phyloP scores from a whole-genome alignment of 2,113 vertebrate species.

The Uria lomvia region DNA sequence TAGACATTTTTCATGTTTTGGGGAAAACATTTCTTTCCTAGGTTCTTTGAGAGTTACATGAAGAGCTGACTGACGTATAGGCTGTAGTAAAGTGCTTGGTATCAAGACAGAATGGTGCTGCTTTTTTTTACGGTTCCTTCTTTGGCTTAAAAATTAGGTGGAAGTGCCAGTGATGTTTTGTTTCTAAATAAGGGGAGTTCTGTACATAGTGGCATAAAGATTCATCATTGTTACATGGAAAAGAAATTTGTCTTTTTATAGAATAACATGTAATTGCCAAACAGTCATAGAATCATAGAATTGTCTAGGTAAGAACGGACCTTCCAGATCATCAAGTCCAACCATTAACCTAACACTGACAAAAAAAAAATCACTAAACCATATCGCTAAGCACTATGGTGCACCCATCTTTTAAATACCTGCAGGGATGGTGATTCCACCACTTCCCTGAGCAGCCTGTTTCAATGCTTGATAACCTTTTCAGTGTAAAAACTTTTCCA shows the following conservation, averaged over 20 bases:
- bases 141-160: background rate
- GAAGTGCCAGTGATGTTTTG: background rate
- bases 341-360: no score
- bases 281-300: background rate
- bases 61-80: background rate
- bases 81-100: background rate
- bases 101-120: background rate
- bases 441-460: no score
- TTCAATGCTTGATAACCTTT: no score
- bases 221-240: background rate
- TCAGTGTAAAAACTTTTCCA: no score
- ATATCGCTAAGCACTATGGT: no score
- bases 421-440: no score
- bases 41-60: background rate
- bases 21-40: background rate
- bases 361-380: no score
- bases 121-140: background rate
- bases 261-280: background rate
- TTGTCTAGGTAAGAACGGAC: no score
- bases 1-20: background rate
- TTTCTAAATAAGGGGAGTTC: background rate
- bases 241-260: background rate
- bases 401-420: no score
- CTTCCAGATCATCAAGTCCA: no score
- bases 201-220: background rate